phyloP scores from a whole-genome alignment of 2,113 vertebrate genomes.

The Corythaixoides concolor region DNA sequence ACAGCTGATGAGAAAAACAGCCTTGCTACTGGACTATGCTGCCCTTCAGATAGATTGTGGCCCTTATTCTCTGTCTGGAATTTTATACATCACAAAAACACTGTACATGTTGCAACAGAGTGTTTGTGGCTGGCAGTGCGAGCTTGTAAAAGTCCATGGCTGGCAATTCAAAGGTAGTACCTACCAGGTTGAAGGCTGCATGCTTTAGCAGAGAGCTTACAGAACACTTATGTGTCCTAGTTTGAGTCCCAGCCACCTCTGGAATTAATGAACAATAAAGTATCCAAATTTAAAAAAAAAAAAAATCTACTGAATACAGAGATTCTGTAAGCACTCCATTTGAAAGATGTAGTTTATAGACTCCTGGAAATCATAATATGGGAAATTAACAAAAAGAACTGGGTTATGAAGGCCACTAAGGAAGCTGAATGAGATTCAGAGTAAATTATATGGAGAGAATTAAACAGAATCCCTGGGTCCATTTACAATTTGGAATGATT shows the following conservation, averaged over 20 bases:
- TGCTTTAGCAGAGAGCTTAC: not conserved
- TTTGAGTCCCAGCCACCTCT: not conserved
- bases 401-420: not conserved
- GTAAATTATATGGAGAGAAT: not conserved
- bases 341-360: not conserved
- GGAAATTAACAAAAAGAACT: not conserved
- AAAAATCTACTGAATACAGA: not conserved
- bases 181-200: not conserved
- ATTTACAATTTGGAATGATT: not conserved
- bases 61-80: not conserved
- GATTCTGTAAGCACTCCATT: not conserved
- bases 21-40: not conserved
- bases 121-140: not conserved
- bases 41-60: not conserved
- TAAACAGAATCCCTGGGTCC: not conserved
- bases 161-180: not conserved
- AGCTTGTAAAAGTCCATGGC: not conserved
- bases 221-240: not conserved
- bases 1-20: not conserved
- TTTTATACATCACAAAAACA: not conserved
- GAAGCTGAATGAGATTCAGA: not conserved
- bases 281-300: not conserved
- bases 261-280: not conserved
- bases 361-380: not conserved
- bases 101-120: not conserved